Conservation (phyloP, 2,888 invertebrate genomes). For the Limnephilus marmoratus region DNA sequence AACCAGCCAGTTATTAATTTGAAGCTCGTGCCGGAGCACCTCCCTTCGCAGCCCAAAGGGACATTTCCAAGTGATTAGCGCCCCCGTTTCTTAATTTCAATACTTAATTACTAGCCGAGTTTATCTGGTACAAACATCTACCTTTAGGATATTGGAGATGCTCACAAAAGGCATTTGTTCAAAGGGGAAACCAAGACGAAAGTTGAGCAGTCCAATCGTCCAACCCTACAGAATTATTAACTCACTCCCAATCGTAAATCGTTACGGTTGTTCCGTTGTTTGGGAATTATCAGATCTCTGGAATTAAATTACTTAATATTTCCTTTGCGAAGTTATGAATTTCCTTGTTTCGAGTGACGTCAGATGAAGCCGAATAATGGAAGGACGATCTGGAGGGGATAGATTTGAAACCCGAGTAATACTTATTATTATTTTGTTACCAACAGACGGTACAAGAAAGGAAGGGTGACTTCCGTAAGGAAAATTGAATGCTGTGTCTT, state of each 20-base stretch:
- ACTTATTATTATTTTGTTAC: constrained; percentile 65
- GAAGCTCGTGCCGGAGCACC: constrained; percentile 69
- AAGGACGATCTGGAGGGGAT: constrained; percentile 46
- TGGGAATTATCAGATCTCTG: constrained; percentile 61
- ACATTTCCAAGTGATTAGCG: constrained; percentile 79
- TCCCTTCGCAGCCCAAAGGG: constrained; percentile 76
- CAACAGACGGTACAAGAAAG: constrained; percentile 50
- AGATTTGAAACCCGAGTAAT: constrained; percentile 65
- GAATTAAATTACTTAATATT: constrained; percentile 55
- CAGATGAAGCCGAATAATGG: constrained; percentile 58
- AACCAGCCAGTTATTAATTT: constrained; percentile 76
- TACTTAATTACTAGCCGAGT: constrained; percentile 76
- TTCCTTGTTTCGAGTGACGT: constrained; percentile 59
- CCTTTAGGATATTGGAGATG: constrained; percentile 22
- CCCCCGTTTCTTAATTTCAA: constrained; percentile 80
- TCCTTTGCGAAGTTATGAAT: constrained; percentile 61
- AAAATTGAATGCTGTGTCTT: constrained; percentile 65
- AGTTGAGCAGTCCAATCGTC: constrained; percentile 28
- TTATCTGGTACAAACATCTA: constrained; percentile 36
- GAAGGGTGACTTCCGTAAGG: constrained; percentile 59
- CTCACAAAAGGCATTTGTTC: constrained; percentile 34
- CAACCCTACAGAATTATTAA: constrained; percentile 38
- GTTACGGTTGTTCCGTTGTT: constrained; percentile 44
- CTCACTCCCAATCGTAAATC: constrained; percentile 48
- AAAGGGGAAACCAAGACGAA: constrained; percentile 13